A percentile compares a stretch with the other conserved stretches of the same genome.
phyloP scores from a whole-genome alignment of 2,888 invertebrate genomes.

The Zaprionus bogoriensis region DNA sequence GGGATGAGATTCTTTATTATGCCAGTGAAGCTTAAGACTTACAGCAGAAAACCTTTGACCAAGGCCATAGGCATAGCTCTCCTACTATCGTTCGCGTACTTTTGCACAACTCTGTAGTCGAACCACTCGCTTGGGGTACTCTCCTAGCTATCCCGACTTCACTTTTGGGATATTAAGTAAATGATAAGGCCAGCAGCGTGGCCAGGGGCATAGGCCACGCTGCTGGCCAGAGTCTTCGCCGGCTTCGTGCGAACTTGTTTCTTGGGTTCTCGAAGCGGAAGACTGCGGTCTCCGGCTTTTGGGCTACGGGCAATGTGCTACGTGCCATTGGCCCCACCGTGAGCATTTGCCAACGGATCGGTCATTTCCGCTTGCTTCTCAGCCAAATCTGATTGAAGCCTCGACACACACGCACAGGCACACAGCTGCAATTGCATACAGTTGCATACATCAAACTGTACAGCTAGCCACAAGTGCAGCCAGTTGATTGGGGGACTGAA shows the following conservation, averaged over 20 bases:
- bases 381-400: constrained; percentile 28
- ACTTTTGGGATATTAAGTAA: constrained; percentile 57
- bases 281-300: background rate
- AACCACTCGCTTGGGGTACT: too few relatives aligned
- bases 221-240: background rate
- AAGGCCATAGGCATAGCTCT: too few relatives aligned
- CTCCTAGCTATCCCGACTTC: background rate
- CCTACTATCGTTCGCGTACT: too few relatives aligned
- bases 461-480: constrained; percentile 1
- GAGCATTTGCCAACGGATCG: constrained; percentile 38
- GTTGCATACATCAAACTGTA: background rate
- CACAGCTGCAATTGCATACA: background rate
- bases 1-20: too few relatives aligned
- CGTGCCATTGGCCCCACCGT: constrained; percentile 42
- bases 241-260: background rate
- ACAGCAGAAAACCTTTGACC: too few relatives aligned
- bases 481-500: constrained; percentile 10
- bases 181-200: constrained; percentile 56
- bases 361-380: constrained; percentile 52
- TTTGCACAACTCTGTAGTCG: too few relatives aligned
- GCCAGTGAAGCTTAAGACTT: too few relatives aligned
- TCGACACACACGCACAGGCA: background rate
- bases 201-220: constrained; percentile 17
- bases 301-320: constrained; percentile 41
- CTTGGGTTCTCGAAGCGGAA: constrained; percentile 38